These are phyloP conservation scores for Muntiacus reevesi DNA, from an alignment of 2,113 vertebrate species.

Conservation along the genomic window DNA sequence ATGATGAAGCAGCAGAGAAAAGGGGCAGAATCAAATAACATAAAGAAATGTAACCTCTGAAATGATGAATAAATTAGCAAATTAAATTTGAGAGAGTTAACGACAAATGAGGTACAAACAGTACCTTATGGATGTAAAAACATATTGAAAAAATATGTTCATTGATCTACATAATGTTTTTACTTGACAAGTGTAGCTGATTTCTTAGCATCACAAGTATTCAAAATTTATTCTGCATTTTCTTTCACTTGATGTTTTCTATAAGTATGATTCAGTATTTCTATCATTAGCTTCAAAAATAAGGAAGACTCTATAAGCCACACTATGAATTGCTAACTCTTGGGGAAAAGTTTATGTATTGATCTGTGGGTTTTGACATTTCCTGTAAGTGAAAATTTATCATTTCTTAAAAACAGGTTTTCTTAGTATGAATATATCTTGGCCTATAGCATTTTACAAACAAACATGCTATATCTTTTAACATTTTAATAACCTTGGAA, in stretches of 20 bases:
- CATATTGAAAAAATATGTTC: background rate
- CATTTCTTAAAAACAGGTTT: background rate
- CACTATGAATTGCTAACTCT: background rate
- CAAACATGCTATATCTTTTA: background rate
- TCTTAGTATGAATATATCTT: background rate
- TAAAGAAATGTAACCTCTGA: background rate
- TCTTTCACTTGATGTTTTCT: background rate
- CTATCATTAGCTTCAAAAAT: background rate
- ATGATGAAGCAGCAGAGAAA: background rate
- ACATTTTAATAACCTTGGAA: background rate
- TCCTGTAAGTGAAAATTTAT: background rate
- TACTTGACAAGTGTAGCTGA: background rate
- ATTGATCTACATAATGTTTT: background rate
- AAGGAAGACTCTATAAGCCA: background rate
- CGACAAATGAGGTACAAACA: background rate
- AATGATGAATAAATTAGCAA: background rate
- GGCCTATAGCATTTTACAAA: background rate
- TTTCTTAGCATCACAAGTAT: background rate
- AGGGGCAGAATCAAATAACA: background rate
- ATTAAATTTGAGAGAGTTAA: background rate
- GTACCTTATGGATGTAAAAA: background rate
- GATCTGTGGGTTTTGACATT: background rate
- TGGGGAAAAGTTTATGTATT: background rate
- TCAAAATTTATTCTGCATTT: background rate
- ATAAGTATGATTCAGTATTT: background rate